These are phyloP conservation scores for Champsocephalus esox DNA, from an alignment of 2,797 vertebrate genomes.

Conservation along the genomic window DNA sequence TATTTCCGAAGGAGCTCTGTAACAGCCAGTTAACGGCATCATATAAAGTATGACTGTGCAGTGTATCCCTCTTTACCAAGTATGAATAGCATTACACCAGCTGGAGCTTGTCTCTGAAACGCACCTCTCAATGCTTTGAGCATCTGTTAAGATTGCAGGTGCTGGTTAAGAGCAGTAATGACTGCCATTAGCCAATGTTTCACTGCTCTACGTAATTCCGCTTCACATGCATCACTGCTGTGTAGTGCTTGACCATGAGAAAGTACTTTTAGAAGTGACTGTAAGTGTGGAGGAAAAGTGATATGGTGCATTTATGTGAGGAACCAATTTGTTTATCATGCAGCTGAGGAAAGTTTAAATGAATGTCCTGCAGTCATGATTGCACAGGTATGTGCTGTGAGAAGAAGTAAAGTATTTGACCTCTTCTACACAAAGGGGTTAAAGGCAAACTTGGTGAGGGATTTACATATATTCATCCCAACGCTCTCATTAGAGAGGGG, in stretches of 20 bases:
- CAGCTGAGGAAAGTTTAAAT: slow-evolving; percentile 17
- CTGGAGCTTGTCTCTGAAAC: slow-evolving; percentile 55
- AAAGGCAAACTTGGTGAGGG: slow-evolving; percentile 30
- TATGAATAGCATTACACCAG: slow-evolving; percentile 57
- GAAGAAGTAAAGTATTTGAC: slow-evolving; percentile 12
- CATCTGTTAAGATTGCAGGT: slow-evolving; percentile 67
- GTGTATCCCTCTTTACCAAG: slow-evolving; percentile 40
- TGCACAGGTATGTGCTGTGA: slow-evolving; percentile 5
- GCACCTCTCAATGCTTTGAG: slow-evolving; percentile 45
- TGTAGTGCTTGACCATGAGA: neutral
- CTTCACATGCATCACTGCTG: slow-evolving; percentile 30
- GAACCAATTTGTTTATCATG: neutral
- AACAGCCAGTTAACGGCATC: slow-evolving; percentile 44
- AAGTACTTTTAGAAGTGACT: slow-evolving; percentile 10
- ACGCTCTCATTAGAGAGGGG: slow-evolving; percentile 56
- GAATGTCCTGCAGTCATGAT: neutral
- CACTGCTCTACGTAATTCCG: slow-evolving; percentile 48
- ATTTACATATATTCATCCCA: slow-evolving; percentile 55
- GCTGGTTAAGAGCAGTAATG: slow-evolving; percentile 68
- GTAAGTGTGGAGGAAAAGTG: neutral
- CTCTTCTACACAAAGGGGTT: slow-evolving; percentile 39
- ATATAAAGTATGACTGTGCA: slow-evolving; percentile 51
- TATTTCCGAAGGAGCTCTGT: slow-evolving; percentile 35
- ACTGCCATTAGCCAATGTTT: slow-evolving; percentile 67
- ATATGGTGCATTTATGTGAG: slow-evolving; percentile 9